A percentile compares a stretch with the other conserved stretches of the same genome.
Evolutionary conservation across 2,113 vertebrate species (phyloP).

Genomic region (Nothoprocta perdicaria): DNA sequence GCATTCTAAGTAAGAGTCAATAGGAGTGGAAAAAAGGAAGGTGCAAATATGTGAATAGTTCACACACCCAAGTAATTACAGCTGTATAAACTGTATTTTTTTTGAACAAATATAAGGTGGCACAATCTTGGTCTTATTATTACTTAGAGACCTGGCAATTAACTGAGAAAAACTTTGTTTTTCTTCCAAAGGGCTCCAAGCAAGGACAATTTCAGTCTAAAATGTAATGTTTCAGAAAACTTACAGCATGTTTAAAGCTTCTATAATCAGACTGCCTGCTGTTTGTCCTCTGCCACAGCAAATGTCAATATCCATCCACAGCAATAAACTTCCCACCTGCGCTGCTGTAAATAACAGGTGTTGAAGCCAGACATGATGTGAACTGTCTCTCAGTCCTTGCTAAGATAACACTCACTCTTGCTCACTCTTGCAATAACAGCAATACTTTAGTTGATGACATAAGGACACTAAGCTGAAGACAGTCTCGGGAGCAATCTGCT

Average conservation of each 20-base stretch:
- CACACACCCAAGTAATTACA: slow-evolving; percentile 33
- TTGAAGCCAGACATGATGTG: neutral
- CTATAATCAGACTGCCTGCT: neutral
- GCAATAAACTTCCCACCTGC: neutral
- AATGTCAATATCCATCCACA: neutral
- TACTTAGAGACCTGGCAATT: neutral
- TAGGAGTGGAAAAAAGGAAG: neutral
- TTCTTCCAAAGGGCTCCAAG: neutral
- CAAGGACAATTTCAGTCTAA: neutral
- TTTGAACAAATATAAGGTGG: neutral
- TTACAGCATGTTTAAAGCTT: neutral
- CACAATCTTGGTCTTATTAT: neutral
- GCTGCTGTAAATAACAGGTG: neutral
- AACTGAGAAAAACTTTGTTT: neutral
- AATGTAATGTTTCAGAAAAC: neutral
- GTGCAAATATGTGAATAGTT: neutral
- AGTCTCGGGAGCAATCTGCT: neutral
- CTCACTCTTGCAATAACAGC: neutral
- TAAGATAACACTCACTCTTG: neutral
- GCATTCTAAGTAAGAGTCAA: neutral
- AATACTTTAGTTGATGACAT: neutral
- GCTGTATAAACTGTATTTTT: neutral
- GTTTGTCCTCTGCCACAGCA: neutral
- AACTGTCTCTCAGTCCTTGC: neutral
- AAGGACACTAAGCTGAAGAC: neutral